These are phyloP conservation scores for Bombus waltoni DNA, from an alignment of 1,140 invertebrate species.

Conservation along the genomic window DNA sequence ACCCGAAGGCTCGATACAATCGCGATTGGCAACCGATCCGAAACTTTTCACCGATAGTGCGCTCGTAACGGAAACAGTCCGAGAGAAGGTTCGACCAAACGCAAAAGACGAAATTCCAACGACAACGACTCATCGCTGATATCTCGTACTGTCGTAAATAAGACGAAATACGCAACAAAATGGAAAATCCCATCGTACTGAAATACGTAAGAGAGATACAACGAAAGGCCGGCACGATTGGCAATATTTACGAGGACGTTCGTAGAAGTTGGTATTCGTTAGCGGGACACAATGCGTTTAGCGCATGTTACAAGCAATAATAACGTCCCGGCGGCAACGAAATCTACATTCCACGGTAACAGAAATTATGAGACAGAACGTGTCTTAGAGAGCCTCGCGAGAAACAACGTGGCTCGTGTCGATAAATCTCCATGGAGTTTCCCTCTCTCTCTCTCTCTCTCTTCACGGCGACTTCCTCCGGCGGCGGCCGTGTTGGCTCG, in stretches of 20 bases:
- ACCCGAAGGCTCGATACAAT: too few relatives aligned
- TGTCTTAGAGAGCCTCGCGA: constrained; percentile 19
- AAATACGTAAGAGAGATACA: background rate
- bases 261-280: constrained; percentile 34
- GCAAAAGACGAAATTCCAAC: too few relatives aligned
- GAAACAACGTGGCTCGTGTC: constrained; percentile 27
- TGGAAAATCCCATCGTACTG: background rate
- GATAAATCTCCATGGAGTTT: constrained; percentile 70
- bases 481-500: constrained; percentile 61
- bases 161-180: background rate
- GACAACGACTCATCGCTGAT: too few relatives aligned
- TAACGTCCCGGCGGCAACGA: constrained; percentile 39
- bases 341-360: constrained; percentile 51
- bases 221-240: too few relatives aligned
- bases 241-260: constrained; percentile 11
- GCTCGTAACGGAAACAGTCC: too few relatives aligned
- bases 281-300: constrained; percentile 44
- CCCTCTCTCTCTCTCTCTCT: constrained; percentile 42
- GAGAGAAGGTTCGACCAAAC: too few relatives aligned
- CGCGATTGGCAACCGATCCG: too few relatives aligned
- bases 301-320: constrained; percentile 45
- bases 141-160: background rate
- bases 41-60: too few relatives aligned
- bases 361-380: constrained; percentile 51
- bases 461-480: constrained; percentile 63